Conservation (phyloP, 2,113 vertebrate species). For the mouse (Mus musculus) region DNA sequence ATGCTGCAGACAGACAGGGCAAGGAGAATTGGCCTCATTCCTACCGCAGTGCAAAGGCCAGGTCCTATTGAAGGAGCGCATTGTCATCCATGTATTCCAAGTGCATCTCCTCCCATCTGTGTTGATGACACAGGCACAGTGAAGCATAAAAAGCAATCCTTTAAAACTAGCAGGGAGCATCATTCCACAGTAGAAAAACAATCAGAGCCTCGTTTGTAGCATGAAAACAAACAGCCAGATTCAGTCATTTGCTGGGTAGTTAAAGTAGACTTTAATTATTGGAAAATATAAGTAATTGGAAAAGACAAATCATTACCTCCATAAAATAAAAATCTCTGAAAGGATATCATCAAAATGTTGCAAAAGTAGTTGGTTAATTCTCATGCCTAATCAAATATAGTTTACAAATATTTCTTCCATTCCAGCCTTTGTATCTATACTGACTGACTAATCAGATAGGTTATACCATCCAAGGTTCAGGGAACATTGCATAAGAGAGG, state of each 20-base stretch:
- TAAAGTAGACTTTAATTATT: slow-evolving; percentile 41
- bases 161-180: slow-evolving; percentile 61
- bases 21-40: background rate
- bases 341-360: background rate
- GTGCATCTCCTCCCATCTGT: background rate
- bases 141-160: slow-evolving; percentile 62
- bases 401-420: background rate
- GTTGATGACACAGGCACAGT: slow-evolving; percentile 19
- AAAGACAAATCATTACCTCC: background rate
- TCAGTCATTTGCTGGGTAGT: slow-evolving; percentile 38
- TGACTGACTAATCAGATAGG: background rate
- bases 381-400: background rate
- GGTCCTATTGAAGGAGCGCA: background rate
- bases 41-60: background rate
- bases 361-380: background rate
- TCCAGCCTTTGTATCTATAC: background rate
- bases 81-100: background rate
- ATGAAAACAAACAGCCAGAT: slow-evolving; percentile 56
- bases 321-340: background rate
- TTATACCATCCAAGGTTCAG: background rate
- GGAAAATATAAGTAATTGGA: background rate
- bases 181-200: slow-evolving; percentile 25
- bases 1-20: background rate
- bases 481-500: background rate
- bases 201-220: slow-evolving; percentile 31